A percentile compares a stretch with the other conserved stretches of the same genome.
Evolutionary conservation across 2,113 vertebrate species (phyloP).

Genomic region (Tragelaphus buxtoni): DNA sequence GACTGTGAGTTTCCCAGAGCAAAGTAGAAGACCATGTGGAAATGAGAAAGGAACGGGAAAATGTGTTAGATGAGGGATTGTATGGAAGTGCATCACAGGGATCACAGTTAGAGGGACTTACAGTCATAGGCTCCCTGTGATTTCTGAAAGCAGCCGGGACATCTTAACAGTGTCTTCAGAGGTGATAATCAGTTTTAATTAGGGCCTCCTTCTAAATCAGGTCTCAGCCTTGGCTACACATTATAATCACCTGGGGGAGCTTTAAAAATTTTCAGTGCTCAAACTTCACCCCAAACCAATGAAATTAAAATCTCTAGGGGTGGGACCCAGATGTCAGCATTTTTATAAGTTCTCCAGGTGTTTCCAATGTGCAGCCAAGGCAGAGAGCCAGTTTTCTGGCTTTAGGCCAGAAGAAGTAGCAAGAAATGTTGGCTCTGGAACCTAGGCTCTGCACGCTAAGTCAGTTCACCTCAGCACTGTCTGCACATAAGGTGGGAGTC

Average conservation of each 20-base stretch:
- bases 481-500: neutral
- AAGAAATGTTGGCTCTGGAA: neutral
- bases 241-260: neutral
- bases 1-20: neutral
- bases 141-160: neutral
- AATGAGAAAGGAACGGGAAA: neutral
- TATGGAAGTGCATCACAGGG: neutral
- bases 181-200: neutral
- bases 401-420: neutral
- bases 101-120: neutral
- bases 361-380: neutral
- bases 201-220: neutral
- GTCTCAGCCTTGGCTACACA: neutral
- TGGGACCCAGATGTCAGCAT: neutral
- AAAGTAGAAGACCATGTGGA: neutral
- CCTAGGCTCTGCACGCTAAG: neutral
- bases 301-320: neutral
- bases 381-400: neutral
- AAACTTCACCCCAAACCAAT: neutral
- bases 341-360: neutral
- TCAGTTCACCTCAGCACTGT: neutral
- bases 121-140: neutral
- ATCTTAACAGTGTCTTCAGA: neutral
- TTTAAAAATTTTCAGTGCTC: neutral
- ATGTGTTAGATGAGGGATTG: neutral